Evolutionary conservation across 2,888 invertebrate species (phyloP).

Genomic region (Brenthis daphne): DNA sequence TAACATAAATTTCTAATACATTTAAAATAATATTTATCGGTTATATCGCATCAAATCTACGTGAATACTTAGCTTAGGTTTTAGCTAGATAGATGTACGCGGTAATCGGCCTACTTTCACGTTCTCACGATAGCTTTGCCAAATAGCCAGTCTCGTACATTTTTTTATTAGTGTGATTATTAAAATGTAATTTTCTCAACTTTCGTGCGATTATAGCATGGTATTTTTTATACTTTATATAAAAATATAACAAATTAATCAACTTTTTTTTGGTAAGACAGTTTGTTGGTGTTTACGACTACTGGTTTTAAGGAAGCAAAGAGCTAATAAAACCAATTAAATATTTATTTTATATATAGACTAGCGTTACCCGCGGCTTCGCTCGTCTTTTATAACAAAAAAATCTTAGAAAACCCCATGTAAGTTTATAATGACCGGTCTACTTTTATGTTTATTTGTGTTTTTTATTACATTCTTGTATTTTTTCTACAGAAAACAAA

Average conservation of each 20-base stretch:
- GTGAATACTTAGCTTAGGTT: conserved; percentile 12
- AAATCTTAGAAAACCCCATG: too few relatives aligned
- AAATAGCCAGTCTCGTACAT: conserved; percentile 9
- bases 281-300: too few relatives aligned
- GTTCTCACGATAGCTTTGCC: conserved; percentile 26
- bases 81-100: conserved; percentile 21
- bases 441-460: too few relatives aligned
- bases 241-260: background rate
- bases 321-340: too few relatives aligned
- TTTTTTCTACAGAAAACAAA: too few relatives aligned
- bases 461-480: too few relatives aligned
- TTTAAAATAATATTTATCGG: background rate
- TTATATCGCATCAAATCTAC: conserved; percentile 9
- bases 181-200: conserved; percentile 12
- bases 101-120: conserved; percentile 25
- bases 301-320: too few relatives aligned
- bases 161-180: conserved; percentile 14
- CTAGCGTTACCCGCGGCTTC: too few relatives aligned
- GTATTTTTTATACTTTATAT: conserved; percentile 9
- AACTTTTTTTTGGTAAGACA: conserved; percentile 1
- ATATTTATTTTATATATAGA: too few relatives aligned
- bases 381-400: too few relatives aligned
- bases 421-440: too few relatives aligned
- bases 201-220: background rate
- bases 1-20: background rate